These are phyloP conservation scores for Deroplatys truncata DNA, from an alignment of 2,888 invertebrate genomes.

Conservation along the genomic window DNA sequence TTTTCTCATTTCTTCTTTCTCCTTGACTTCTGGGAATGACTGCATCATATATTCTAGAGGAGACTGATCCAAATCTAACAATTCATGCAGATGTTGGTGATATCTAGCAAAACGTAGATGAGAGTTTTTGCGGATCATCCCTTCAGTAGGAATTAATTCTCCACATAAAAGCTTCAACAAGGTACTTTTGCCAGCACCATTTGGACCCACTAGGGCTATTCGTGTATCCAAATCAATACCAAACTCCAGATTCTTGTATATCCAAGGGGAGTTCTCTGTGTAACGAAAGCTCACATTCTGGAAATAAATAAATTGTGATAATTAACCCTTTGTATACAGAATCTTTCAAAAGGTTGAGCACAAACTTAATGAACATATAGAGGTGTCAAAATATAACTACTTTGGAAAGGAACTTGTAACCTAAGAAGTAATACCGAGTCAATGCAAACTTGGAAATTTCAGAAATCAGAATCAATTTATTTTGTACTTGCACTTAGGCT, in stretches of 20 bases:
- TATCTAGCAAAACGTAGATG: constrained; percentile 96
- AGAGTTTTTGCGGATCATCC: constrained; percentile 97
- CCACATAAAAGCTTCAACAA: constrained; percentile 92
- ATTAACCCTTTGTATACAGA: background rate
- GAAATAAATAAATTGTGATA: constrained; percentile 31
- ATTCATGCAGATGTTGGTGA: constrained; percentile 97
- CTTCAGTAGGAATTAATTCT: constrained; percentile 90
- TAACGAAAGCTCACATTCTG: constrained; percentile 95
- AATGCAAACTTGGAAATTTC: no score
- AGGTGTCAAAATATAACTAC: background rate
- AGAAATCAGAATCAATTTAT: no score
- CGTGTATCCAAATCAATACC: constrained; percentile 97
- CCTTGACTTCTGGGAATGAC: constrained; percentile 93
- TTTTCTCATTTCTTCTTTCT: constrained; percentile 97
- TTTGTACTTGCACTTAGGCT: no score
- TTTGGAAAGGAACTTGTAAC: background rate
- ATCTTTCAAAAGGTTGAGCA: background rate
- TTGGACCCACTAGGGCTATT: constrained; percentile 93
- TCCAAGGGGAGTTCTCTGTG: constrained; percentile 77
- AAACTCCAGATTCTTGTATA: constrained; percentile 96
- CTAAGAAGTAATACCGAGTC: no score
- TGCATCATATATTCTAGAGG: constrained; percentile 99
- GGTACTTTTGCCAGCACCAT: constrained; percentile 98
- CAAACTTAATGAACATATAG: constrained; percentile 18
- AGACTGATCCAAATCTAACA: constrained; percentile 88